These are phyloP conservation scores for Spodoptera littoralis DNA, from an alignment of 2,888 invertebrate species.

Conservation along the genomic window DNA sequence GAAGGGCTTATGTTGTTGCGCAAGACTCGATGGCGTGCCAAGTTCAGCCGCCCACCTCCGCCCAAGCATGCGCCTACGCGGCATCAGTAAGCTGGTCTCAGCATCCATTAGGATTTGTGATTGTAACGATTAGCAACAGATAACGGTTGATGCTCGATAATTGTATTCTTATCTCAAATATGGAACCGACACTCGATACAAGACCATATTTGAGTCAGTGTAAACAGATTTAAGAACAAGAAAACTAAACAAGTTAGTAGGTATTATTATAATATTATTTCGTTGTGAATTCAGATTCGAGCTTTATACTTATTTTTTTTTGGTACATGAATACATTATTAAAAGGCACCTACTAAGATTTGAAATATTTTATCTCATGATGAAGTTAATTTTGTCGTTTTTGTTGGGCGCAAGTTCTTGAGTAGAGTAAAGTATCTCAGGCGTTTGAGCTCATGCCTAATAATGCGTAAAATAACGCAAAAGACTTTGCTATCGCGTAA, in stretches of 20 bases:
- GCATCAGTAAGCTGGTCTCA: slow-evolving; percentile 58
- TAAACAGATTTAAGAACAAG: neutral
- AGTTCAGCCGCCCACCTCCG: slow-evolving; percentile 81
- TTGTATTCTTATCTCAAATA: slow-evolving; percentile 29
- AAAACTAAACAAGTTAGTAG: slow-evolving; percentile 5
- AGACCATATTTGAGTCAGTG: neutral
- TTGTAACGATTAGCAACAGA: slow-evolving; percentile 49
- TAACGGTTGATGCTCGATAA: slow-evolving; percentile 47
- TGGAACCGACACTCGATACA: slow-evolving; percentile 28
- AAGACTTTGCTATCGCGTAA: neutral
- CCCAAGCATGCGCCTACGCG: slow-evolving; percentile 76
- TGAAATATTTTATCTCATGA: too few relatives aligned
- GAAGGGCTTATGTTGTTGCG: slow-evolving; percentile 74
- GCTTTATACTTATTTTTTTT: neutral
- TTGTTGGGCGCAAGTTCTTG: too few relatives aligned
- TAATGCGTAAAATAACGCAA: neutral
- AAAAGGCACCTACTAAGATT: too few relatives aligned
- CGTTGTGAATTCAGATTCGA: neutral
- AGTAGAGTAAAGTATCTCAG: too few relatives aligned
- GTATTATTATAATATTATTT: neutral
- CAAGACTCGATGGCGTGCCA: slow-evolving; percentile 75
- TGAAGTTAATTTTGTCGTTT: too few relatives aligned
- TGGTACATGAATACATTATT: neutral
- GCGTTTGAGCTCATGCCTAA: too few relatives aligned
- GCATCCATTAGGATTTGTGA: slow-evolving; percentile 57